These are phyloP conservation scores for Tichodroma muraria DNA, from an alignment of 2,113 vertebrate species.

Conservation along the genomic window DNA sequence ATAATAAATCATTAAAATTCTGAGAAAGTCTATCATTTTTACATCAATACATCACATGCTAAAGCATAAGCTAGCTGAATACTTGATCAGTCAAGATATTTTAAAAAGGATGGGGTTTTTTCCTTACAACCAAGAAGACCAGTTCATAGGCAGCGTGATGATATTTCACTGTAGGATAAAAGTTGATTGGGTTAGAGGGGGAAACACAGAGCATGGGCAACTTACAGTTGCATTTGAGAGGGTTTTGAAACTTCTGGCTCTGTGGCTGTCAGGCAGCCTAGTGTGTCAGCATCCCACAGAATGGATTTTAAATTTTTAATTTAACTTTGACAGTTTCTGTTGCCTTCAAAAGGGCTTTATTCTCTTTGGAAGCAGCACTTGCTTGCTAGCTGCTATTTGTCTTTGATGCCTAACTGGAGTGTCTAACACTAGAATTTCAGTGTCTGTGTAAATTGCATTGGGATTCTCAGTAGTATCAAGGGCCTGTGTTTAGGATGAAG, in stretches of 20 bases:
- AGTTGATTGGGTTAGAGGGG: background rate
- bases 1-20: constrained; percentile 12
- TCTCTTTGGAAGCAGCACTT: constrained; percentile 44
- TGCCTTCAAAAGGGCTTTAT: constrained; percentile 55
- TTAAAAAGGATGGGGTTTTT: background rate
- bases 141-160: background rate
- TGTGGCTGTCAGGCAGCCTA: background rate
- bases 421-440: background rate
- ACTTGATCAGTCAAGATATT: background rate
- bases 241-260: background rate
- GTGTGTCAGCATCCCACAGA: constrained; percentile 14
- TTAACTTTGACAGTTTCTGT: constrained; percentile 22
- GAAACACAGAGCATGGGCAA: background rate
- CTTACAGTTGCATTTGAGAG: background rate
- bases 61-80: background rate
- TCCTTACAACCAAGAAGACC: background rate
- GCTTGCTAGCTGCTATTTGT: background rate
- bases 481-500: background rate
- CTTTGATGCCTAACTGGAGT: constrained; percentile 4
- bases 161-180: background rate
- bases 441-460: background rate
- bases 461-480: background rate
- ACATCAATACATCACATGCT: background rate
- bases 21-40: background rate
- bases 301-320: constrained; percentile 51